phyloP scores from a whole-genome alignment of 2,113 vertebrate genomes.

The Misgurnus anguillicaudatus region DNA sequence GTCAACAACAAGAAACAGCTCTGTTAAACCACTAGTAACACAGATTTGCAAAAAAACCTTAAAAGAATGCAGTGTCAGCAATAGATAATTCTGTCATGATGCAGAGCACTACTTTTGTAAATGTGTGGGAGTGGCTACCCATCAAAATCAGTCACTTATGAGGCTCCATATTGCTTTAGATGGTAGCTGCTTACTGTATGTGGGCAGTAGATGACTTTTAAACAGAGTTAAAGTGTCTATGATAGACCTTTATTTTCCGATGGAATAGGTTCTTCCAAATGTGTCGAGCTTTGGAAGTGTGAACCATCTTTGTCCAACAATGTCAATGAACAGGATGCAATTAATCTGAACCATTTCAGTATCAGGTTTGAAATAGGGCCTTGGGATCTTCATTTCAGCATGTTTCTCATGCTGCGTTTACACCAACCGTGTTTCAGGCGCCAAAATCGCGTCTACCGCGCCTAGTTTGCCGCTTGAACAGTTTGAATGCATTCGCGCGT shows the following conservation, averaged over 20 bases:
- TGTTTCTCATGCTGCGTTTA: no score
- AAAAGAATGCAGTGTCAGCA: background rate
- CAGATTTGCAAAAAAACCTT: no score
- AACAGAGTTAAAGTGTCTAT: background rate
- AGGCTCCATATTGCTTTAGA: background rate
- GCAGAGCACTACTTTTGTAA: background rate
- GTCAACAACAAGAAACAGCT: no score
- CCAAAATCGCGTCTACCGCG: no score
- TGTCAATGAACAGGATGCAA: background rate
- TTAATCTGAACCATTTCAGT: constrained; percentile 62
- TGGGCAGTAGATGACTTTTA: background rate
- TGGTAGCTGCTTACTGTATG: background rate
- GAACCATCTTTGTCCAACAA: background rate
- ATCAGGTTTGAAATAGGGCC: constrained; percentile 3
- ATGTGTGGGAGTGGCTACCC: background rate
- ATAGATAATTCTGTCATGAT: no score
- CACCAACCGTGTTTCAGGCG: no score
- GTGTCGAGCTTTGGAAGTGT: constrained; percentile 12
- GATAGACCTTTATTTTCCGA: background rate
- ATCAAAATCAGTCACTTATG: background rate
- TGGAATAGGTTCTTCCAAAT: constrained; percentile 23
- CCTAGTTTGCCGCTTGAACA: no score
- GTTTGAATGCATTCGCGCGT: no score
- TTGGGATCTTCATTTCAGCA: constrained; percentile 28
- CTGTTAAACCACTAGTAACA: no score